Conservation (phyloP, 2,113 vertebrate genomes). For the Zosterops japonicus region DNA sequence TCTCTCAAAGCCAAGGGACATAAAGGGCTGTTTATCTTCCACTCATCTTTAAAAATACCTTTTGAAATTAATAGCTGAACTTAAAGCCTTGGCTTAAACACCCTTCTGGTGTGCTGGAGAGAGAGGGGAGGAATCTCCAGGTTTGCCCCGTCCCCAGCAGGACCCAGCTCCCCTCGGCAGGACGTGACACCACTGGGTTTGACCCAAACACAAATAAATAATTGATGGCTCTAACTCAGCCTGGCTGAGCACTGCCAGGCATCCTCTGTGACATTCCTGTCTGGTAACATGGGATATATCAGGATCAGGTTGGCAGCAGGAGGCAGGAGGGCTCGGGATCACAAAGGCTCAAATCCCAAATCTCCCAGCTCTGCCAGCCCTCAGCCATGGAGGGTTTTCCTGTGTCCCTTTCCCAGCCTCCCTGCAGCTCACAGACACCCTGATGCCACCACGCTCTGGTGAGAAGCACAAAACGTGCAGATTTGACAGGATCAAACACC, state of each 20-base stretch:
- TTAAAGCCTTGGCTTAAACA: neutral
- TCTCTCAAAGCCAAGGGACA: neutral
- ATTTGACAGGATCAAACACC: neutral
- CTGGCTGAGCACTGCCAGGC: fast-evolving
- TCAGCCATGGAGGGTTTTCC: neutral
- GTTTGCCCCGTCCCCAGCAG: neutral
- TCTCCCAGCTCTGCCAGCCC: neutral
- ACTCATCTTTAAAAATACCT: neutral
- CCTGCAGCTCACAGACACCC: neutral
- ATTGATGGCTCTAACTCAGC: neutral
- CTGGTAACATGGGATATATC: neutral
- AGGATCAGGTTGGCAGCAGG: neutral
- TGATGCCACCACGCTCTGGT: fast-evolving
- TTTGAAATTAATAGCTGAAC: neutral
- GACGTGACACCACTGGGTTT: fast-evolving
- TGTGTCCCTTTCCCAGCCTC: fast-evolving
- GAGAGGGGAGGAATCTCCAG: neutral
- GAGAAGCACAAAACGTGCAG: neutral
- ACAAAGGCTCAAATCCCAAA: neutral
- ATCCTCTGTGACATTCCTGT: fast-evolving
- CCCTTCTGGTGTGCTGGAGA: neutral
- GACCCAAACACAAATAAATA: too few relatives aligned
- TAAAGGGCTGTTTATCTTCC: neutral
- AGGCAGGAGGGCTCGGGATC: neutral
- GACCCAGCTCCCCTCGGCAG: neutral